Evolutionary conservation across 2,797 vertebrate species (phyloP).

Genomic region (Paramormyrops hopkinsi): DNA sequence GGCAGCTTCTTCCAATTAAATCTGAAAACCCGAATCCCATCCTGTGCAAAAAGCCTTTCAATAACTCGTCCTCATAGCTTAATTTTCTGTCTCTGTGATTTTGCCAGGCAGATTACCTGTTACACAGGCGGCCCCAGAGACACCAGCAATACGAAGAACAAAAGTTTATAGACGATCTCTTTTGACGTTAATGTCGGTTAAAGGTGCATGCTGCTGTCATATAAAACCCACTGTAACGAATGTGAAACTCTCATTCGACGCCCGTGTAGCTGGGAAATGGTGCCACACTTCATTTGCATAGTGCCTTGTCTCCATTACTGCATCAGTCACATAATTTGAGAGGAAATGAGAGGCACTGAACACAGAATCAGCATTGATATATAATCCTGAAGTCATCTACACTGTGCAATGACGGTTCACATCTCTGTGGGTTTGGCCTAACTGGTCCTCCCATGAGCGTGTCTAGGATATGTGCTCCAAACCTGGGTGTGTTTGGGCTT

Average conservation of each 20-base stretch:
- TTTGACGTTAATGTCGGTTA: neutral
- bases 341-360: neutral
- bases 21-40: neutral
- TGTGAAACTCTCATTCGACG: neutral
- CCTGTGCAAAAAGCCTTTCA: neutral
- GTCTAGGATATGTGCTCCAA: neutral
- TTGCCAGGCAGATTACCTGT: neutral
- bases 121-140: neutral
- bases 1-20: neutral
- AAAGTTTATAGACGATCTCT: constrained; percentile 4
- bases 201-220: neutral
- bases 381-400: neutral
- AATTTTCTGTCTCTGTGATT: neutral
- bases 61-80: neutral
- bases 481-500: neutral
- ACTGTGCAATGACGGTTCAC: neutral
- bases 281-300: neutral
- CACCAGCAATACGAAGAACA: neutral
- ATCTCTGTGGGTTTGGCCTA: neutral
- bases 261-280: neutral
- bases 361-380: neutral
- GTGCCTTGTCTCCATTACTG: neutral
- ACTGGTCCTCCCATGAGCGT: neutral
- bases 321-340: neutral
- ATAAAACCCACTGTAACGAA: neutral